Percentiles rank a stretch among this genome's conserved stretches.
Evolutionary conservation across 2,113 vertebrate genomes (phyloP).

Genomic region (Dicerorhinus sumatrensis): DNA sequence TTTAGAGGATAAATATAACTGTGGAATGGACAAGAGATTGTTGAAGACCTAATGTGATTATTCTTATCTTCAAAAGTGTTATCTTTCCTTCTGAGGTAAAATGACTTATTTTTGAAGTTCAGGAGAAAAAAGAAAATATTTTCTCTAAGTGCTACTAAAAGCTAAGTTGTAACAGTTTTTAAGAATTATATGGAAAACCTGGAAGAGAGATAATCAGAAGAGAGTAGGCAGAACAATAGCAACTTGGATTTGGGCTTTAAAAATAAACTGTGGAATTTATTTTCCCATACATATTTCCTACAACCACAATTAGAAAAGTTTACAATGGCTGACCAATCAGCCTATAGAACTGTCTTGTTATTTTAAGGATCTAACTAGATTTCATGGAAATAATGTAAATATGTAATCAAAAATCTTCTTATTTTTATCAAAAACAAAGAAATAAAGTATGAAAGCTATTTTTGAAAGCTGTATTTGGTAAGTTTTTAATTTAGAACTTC

Average conservation of each 20-base stretch:
- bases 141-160: constrained; percentile 36
- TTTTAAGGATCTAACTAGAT: not conserved
- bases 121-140: not conserved
- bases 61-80: constrained; percentile 72
- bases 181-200: constrained; percentile 56
- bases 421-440: not conserved
- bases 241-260: not conserved
- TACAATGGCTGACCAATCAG: not conserved
- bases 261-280: not conserved
- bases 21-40: constrained; percentile 49
- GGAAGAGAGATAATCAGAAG: not conserved
- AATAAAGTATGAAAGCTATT: not conserved
- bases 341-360: not conserved
- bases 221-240: constrained; percentile 5
- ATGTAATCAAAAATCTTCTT: not conserved
- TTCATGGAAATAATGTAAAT: not conserved
- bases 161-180: not conserved
- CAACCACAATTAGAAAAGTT: not conserved
- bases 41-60: constrained; percentile 73
- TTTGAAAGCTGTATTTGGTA: not conserved
- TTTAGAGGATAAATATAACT: constrained; percentile 79
- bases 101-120: constrained; percentile 55
- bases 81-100: constrained; percentile 61
- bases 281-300: not conserved
- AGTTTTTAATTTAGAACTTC: not conserved